Percentiles rank a stretch among this genome's conserved stretches.
These are phyloP conservation scores for Acanthis flammea DNA, from an alignment of 2,797 vertebrate genomes.

Conservation along the genomic window DNA sequence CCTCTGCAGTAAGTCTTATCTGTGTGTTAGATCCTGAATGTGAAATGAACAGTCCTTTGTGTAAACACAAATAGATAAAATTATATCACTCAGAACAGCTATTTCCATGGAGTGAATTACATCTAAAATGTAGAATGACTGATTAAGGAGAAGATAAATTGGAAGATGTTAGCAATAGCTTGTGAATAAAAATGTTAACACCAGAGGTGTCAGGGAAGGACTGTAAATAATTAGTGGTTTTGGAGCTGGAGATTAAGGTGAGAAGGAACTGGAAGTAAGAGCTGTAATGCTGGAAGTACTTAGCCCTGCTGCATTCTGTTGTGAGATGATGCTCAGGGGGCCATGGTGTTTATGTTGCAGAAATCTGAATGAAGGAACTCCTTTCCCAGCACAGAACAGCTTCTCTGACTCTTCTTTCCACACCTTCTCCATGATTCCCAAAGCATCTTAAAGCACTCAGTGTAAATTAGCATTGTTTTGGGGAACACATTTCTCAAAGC, in stretches of 20 bases:
- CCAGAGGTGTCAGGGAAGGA: background rate
- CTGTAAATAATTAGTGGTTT: background rate
- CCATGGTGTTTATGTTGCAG: too few relatives aligned
- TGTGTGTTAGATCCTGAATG: background rate
- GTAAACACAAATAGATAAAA: conserved; percentile 39
- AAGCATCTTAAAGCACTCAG: background rate
- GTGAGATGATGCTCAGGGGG: background rate
- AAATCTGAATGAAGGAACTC: background rate
- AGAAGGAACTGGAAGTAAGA: background rate
- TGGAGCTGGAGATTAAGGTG: background rate
- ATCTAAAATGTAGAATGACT: background rate
- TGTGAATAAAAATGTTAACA: background rate
- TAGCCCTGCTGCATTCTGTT: background rate
- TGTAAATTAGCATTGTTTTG: background rate
- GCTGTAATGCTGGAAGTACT: background rate
- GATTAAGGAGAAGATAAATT: background rate
- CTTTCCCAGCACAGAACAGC: background rate
- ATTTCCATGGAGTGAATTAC: background rate
- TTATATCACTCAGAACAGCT: background rate
- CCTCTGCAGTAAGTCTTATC: background rate
- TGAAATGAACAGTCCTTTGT: conserved; percentile 12
- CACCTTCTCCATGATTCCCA: too few relatives aligned
- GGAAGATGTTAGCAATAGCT: background rate
- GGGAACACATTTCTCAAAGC: background rate
- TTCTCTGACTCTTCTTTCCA: background rate